Conservation (phyloP, 30 jellyfish, hydroid and myxozoan species). For the Hydra vulgaris region DNA sequence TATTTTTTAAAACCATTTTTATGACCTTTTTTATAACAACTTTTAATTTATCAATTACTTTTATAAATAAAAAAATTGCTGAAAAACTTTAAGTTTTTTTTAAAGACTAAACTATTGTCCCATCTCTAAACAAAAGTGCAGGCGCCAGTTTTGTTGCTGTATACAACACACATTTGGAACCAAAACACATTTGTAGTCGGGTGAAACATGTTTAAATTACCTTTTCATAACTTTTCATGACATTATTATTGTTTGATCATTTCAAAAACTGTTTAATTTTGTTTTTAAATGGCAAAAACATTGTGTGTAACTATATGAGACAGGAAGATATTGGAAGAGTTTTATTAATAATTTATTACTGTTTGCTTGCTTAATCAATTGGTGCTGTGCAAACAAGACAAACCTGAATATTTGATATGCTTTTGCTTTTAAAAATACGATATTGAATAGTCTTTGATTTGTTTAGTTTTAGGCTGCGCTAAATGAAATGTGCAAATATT, state of each 20-base stretch:
- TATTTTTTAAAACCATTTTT: too few relatives aligned
- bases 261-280: too few relatives aligned
- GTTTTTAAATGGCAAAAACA: not conserved
- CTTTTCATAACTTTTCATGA: not conserved
- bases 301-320: not conserved
- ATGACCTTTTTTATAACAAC: too few relatives aligned
- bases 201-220: too few relatives aligned
- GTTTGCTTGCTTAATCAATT: not conserved
- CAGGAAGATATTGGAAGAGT: not conserved
- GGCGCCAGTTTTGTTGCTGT: too few relatives aligned
- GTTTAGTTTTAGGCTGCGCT: not conserved
- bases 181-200: too few relatives aligned
- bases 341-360: not conserved
- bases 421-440: not conserved
- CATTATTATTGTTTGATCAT: not conserved
- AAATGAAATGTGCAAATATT: not conserved
- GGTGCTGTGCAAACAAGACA: not conserved
- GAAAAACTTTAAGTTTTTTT: too few relatives aligned
- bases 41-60: too few relatives aligned
- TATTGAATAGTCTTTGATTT: not conserved
- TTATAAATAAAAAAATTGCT: too few relatives aligned
- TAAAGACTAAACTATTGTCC: too few relatives aligned
- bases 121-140: too few relatives aligned
- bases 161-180: too few relatives aligned
- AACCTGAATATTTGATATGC: not conserved